A percentile compares a stretch with the other conserved stretches of the same genome.
phyloP scores from a whole-genome alignment of 2,888 invertebrate species.

The Willowsia nigromaculata region DNA sequence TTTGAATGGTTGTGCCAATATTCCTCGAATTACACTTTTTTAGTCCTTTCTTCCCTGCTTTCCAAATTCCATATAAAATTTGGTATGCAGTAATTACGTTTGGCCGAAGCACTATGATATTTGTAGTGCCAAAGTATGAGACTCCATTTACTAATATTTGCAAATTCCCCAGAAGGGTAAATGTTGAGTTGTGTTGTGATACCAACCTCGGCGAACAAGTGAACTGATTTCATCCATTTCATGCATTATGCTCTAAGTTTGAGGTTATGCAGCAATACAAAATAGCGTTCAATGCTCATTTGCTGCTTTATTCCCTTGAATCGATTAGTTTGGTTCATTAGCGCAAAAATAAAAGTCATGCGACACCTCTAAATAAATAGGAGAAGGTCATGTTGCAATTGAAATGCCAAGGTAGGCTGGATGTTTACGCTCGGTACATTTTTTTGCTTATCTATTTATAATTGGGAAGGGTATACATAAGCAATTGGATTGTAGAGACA shows the following conservation, averaged over 20 bases:
- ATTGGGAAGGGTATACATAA: too few relatives aligned
- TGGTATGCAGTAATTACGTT: background rate
- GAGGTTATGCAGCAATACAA: too few relatives aligned
- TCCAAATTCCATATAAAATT: background rate
- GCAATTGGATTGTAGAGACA: too few relatives aligned
- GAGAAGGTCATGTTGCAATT: background rate
- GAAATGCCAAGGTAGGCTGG: background rate
- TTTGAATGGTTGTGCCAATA: slow-evolving; percentile 42
- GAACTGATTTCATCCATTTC: background rate
- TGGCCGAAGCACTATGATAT: background rate
- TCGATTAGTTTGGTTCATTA: background rate
- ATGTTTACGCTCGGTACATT: background rate
- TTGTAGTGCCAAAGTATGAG: background rate
- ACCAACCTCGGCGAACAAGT: background rate
- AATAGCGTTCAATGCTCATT: background rate
- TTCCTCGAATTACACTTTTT: slow-evolving; percentile 23
- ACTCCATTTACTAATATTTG: background rate
- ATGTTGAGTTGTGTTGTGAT: background rate
- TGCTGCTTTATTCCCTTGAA: background rate
- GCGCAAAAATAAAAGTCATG: background rate
- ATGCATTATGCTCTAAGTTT: background rate
- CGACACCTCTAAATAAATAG: background rate
- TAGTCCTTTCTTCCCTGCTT: background rate
- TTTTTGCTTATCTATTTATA: background rate
- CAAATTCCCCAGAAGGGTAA: too few relatives aligned